A percentile compares a stretch with the other conserved stretches of the same genome.
Conservation (phyloP, 2,888 invertebrate species). For the Kuschelorhynchus macadamiae region DNA sequence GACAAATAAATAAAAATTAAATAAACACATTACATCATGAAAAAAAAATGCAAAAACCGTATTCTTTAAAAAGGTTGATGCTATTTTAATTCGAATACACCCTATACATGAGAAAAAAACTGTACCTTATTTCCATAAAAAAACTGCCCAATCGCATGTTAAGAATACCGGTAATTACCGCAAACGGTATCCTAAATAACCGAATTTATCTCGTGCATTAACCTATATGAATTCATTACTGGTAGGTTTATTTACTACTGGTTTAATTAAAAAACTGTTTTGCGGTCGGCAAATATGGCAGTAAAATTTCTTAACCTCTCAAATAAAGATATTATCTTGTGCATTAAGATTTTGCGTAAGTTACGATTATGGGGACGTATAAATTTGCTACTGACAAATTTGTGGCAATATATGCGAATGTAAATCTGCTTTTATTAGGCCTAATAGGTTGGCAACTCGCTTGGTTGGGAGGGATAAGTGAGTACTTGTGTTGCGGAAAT, state of each 20-base stretch:
- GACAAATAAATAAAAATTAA: too few species aligned
- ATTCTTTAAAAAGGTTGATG: too few species aligned
- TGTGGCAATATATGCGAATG: not conserved
- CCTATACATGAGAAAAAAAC: too few species aligned
- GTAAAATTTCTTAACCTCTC: constrained; percentile 26
- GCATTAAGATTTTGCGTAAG: constrained; percentile 20
- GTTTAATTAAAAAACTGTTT: constrained; percentile 35
- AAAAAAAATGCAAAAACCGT: too few species aligned
- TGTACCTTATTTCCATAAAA: too few species aligned
- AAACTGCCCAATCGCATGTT: too few species aligned
- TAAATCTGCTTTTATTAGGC: not conserved
- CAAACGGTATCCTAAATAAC: constrained; percentile 5
- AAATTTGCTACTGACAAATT: constrained; percentile 33
- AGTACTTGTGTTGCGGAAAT: too few species aligned
- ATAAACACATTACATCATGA: too few species aligned
- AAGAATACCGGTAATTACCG: too few species aligned
- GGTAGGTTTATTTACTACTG: constrained; percentile 16
- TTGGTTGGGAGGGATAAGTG: too few species aligned
- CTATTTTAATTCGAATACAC: too few species aligned
- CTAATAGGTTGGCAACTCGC: too few species aligned
- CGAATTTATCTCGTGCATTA: constrained; percentile 26
- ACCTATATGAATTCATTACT: constrained; percentile 24
- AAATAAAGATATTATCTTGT: constrained; percentile 30
- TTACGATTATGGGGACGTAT: constrained; percentile 8
- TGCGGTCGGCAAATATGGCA: constrained; percentile 4